Base-by-base conservation (phyloP, 2,888 invertebrate species). In the Sinelater perroti region DNA sequence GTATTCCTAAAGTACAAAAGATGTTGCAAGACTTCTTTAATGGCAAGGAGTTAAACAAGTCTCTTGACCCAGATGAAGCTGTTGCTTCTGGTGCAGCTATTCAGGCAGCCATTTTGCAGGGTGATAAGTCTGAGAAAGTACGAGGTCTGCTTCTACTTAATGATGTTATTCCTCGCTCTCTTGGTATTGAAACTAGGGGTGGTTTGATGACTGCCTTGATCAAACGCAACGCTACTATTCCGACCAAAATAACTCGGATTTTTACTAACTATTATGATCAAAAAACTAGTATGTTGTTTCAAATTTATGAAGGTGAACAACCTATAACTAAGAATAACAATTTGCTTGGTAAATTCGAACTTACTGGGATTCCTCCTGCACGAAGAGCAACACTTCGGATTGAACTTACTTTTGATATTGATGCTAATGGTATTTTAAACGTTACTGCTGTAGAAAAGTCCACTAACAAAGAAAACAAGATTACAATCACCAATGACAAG, bases 181-280 rank as follows among this genome's bases (percentile, higher is more conserved):
- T 92, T 69, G 94, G 94, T 81, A 94, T 95, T 69, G 93, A 95
- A 78, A 94, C 93, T 11, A 93, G 93, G 65, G 93, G 93, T 56
- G 93, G 93, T 63, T 93, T 93, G 21, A 98, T 98, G 97, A 97
- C 97, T 51, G 89, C 93, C 0, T 84, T 99, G 53, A 97, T 99
- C 81, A 95, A 97, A 82, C 88, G 97, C 57, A 99, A 97, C 84
- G 94, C 96, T 18, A 95, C 95, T 76, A 97, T 97, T 78, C 97
- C 97, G 56, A 96, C 95, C 60, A 97, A 97, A 80, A 95, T 96
- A 79, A 95, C 95, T 0, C 96, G 97, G 77, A 95, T 92, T 24
- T 97, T 97, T 82, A 96, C 96, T 67, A 97, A 97, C 2, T 97
- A 96, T 79, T 93, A 96, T 0, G 97, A 98, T 80, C 98, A 98